Conservation (phyloP, 92 coral and sea anemone genomes). For the Zoanthus solanderi region DNA sequence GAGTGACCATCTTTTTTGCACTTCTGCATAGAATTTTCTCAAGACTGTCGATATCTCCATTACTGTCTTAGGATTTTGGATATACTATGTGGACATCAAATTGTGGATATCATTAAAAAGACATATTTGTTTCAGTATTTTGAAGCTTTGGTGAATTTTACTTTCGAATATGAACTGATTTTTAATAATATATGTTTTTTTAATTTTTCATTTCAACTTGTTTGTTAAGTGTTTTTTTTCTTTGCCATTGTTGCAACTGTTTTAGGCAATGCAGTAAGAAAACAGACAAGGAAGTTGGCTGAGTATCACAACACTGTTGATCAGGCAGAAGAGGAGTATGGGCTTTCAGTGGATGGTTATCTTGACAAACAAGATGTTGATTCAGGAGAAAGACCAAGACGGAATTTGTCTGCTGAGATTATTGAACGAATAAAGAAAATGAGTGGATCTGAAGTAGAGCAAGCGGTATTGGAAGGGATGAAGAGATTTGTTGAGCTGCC, state of each 20-base stretch:
- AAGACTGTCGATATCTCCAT: too few species aligned
- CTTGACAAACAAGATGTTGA: not conserved
- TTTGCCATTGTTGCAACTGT: conserved; percentile 28
- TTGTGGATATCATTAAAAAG: too few species aligned
- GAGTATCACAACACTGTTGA: conserved; percentile 1
- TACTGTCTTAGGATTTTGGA: too few species aligned
- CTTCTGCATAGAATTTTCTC: not conserved
- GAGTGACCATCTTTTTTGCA: not conserved
- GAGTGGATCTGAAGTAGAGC: conserved; percentile 33
- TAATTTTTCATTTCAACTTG: conserved; percentile 9
- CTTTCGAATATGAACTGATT: not conserved
- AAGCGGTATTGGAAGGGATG: conserved; percentile 23
- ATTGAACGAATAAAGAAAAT: conserved; percentile 27
- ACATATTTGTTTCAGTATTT: not conserved
- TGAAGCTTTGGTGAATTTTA: not conserved
- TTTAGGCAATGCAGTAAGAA: conserved; percentile 28
- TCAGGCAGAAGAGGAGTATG: conserved; percentile 30
- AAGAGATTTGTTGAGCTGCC: conserved; percentile 26
- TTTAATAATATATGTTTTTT: not conserved
- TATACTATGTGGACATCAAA: too few species aligned
- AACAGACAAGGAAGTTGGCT: conserved; percentile 11
- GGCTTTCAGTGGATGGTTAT: conserved; percentile 24
- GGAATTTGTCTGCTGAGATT: conserved; percentile 35
- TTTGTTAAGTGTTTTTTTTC: conserved; percentile 1
- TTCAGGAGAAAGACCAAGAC: conserved; percentile 7